Percentiles rank a stretch among this genome's conserved stretches.
Evolutionary conservation across 2,113 vertebrate species (phyloP).

Genomic region (Podilymbus podiceps): DNA sequence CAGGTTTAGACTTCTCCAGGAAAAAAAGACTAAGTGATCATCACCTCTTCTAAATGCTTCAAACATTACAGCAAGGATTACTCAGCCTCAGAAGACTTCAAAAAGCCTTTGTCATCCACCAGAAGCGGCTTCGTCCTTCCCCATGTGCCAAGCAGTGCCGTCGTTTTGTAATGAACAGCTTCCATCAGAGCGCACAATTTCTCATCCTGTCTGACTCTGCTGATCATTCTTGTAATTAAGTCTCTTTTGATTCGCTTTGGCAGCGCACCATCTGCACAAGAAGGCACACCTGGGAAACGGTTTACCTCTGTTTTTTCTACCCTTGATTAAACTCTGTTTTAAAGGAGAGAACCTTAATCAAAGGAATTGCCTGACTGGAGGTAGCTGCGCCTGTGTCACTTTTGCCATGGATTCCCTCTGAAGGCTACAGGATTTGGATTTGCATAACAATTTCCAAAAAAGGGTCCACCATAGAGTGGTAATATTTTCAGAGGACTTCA

Average conservation of each 20-base stretch:
- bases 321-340: constrained; percentile 67
- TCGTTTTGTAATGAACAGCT: constrained; percentile 57
- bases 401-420: constrained; percentile 7
- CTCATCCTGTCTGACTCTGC: constrained; percentile 27
- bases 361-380: constrained; percentile 26
- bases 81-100: neutral
- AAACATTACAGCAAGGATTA: neutral
- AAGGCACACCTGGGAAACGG: constrained; percentile 54
- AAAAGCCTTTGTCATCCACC: constrained; percentile 11
- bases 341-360: constrained; percentile 59
- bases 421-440: constrained; percentile 14
- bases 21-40: neutral
- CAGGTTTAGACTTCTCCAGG: neutral
- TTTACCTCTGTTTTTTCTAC: constrained; percentile 47
- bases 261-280: constrained; percentile 58
- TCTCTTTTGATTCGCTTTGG: constrained; percentile 58
- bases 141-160: neutral
- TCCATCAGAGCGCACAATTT: constrained; percentile 49
- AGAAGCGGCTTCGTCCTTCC: neutral
- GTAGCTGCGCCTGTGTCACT: neutral
- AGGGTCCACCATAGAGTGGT: neutral
- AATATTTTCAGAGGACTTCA: neutral
- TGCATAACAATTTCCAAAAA: constrained; percentile 23
- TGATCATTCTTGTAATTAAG: constrained; percentile 65
- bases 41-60: neutral